phyloP scores from a whole-genome alignment of 1,140 invertebrate genomes.

The Drosophila miranda region DNA sequence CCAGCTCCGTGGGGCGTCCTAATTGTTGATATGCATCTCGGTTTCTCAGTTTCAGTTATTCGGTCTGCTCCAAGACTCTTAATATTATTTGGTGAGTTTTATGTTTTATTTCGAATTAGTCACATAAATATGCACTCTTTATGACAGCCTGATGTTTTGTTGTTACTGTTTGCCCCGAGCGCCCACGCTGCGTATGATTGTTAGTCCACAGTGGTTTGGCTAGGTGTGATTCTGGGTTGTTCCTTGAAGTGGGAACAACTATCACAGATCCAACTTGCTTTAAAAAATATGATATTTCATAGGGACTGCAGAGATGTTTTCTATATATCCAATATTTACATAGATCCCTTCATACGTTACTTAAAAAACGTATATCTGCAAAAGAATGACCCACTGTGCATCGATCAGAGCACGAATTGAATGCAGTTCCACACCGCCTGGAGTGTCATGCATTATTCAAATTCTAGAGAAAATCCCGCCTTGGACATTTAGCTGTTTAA shows the following conservation, averaged over 20 bases:
- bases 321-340: no score
- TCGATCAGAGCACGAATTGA: not conserved
- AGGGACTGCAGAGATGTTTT: no score
- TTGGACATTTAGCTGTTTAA: constrained; percentile 59
- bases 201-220: constrained; percentile 28
- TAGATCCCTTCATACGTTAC: no score
- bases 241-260: no score
- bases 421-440: constrained; percentile 26
- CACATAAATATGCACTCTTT: constrained; percentile 77
- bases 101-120: constrained; percentile 78
- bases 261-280: no score
- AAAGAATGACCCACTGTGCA: constrained; percentile 13
- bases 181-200: constrained; percentile 69
- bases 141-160: constrained; percentile 53
- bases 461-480: constrained; percentile 43
- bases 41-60: constrained; percentile 5
- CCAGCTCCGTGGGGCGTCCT: constrained; percentile 65
- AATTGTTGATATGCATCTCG: constrained; percentile 77
- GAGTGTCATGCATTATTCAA: constrained; percentile 64
- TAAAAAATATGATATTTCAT: no score
- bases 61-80: constrained; percentile 41
- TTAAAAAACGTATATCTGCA: not conserved
- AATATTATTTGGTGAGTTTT: constrained; percentile 81
- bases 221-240: no score
- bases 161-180: constrained; percentile 44